These are phyloP conservation scores for Charaxes varanes DNA, from an alignment of 1,140 invertebrate genomes.

Conservation along the genomic window DNA sequence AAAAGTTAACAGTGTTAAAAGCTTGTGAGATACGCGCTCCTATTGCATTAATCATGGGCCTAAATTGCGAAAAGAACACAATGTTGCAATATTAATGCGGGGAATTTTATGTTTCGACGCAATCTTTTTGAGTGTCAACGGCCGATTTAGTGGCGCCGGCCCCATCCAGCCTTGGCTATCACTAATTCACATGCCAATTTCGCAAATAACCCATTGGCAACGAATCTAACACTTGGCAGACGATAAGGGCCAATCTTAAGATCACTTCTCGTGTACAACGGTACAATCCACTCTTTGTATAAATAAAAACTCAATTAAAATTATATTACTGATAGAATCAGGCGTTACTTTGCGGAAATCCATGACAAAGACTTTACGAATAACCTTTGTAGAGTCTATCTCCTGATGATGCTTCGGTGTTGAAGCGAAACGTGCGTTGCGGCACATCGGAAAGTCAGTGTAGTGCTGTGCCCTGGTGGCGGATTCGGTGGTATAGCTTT, in stretches of 20 bases:
- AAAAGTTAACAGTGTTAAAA: constrained; percentile 8
- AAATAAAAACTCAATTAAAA: too few relatives aligned
- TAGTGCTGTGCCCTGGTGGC: too few relatives aligned
- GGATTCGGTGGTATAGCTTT: too few relatives aligned
- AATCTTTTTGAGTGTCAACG: constrained; percentile 45
- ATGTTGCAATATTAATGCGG: constrained; percentile 16
- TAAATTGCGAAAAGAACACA: constrained; percentile 24
- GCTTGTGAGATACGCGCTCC: constrained; percentile 2
- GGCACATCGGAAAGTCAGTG: too few relatives aligned
- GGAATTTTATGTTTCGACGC: constrained; percentile 24
- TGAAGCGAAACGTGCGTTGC: too few relatives aligned
- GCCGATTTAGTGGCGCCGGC: constrained; percentile 44
- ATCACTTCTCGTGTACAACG: too few relatives aligned
- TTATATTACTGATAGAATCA: too few relatives aligned
- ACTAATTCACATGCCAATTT: constrained; percentile 51
- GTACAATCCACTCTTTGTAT: too few relatives aligned
- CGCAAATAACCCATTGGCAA: constrained; percentile 70
- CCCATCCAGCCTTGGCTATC: constrained; percentile 49
- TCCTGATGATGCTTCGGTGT: too few relatives aligned
- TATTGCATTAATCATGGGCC: constrained; percentile 8
- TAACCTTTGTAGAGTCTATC: too few relatives aligned
- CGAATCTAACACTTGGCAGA: constrained; percentile 49
- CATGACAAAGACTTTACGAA: too few relatives aligned
- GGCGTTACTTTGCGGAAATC: too few relatives aligned
- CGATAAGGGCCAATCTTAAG: constrained; percentile 37